A percentile compares a stretch with the other conserved stretches of the same genome.
Conservation (phyloP, 2,113 vertebrate genomes). For the Meles meles region DNA sequence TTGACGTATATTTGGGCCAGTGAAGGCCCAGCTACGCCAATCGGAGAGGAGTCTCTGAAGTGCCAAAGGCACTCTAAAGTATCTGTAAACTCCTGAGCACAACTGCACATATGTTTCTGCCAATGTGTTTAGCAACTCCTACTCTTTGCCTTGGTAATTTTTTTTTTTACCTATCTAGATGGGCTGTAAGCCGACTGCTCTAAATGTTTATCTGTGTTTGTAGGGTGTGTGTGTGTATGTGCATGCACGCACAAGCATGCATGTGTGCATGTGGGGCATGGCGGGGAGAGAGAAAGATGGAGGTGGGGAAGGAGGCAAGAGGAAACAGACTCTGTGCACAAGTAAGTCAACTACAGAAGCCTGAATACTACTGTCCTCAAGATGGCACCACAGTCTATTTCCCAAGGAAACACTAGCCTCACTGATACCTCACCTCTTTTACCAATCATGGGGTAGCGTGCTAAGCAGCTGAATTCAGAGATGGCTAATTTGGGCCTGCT, state of each 20-base stretch:
- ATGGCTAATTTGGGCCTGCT: not conserved
- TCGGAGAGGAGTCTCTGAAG: not conserved
- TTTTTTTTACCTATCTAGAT: not conserved
- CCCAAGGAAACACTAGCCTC: conserved; percentile 10
- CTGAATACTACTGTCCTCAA: not conserved
- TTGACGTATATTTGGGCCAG: conserved; percentile 27
- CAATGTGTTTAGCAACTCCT: not conserved
- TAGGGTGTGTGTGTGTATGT: not conserved
- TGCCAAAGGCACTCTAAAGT: not conserved
- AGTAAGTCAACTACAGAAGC: not conserved
- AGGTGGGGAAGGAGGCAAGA: not conserved
- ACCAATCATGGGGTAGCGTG: not conserved
- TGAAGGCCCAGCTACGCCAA: not conserved
- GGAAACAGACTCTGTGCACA: not conserved
- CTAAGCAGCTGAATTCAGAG: conserved; percentile 7
- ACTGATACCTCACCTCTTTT: not conserved
- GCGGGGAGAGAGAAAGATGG: not conserved
- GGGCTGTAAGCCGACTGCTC: not conserved
- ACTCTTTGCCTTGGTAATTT: not conserved
- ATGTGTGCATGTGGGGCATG: no score
- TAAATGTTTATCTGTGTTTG: not conserved
- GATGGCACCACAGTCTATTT: not conserved
- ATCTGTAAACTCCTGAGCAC: not conserved
- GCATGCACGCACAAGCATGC: no score
- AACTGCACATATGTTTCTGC: not conserved